Percentiles rank a stretch among this genome's conserved stretches.
phyloP scores from a whole-genome alignment of 2,113 vertebrate genomes.

The Ciconia maguari region DNA sequence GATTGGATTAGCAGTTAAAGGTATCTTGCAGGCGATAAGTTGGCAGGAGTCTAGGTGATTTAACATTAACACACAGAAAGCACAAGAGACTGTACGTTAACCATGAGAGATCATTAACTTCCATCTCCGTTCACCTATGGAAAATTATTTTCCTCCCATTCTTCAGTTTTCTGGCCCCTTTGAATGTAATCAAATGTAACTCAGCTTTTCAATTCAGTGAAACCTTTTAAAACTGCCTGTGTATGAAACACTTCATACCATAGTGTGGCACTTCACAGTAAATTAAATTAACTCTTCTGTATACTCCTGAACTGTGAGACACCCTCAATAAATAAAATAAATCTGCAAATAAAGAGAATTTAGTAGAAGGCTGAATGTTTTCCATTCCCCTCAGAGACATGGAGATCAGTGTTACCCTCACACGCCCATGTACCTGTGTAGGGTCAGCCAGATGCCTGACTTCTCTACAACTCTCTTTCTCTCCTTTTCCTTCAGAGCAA shows the following conservation, averaged over 20 bases:
- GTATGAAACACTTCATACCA: background rate
- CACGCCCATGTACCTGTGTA: background rate
- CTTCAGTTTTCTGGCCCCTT: background rate
- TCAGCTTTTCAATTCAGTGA: background rate
- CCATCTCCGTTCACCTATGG: background rate
- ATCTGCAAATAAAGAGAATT: background rate
- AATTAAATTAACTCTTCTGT: constrained; percentile 1
- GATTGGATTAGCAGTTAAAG: background rate
- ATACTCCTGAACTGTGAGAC: background rate
- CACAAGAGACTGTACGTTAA: background rate
- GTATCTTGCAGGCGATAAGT: background rate
- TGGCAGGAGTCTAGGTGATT: background rate
- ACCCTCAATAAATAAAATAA: constrained; percentile 2
- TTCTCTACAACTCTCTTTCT: background rate
- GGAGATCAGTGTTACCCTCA: background rate
- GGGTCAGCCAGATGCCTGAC: background rate
- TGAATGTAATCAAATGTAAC: background rate
- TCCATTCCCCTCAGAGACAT: background rate
- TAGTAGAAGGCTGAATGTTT: background rate
- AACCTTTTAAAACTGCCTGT: background rate
- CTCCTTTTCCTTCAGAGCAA: background rate
- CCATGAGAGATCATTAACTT: constrained; percentile 8
- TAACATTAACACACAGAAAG: background rate
- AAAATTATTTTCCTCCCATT: background rate
- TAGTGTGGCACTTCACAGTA: background rate